A percentile compares a stretch with the other conserved stretches of the same genome.
phyloP scores from a whole-genome alignment of 2,888 invertebrate species.

The Micoletzkya japonica region DNA sequence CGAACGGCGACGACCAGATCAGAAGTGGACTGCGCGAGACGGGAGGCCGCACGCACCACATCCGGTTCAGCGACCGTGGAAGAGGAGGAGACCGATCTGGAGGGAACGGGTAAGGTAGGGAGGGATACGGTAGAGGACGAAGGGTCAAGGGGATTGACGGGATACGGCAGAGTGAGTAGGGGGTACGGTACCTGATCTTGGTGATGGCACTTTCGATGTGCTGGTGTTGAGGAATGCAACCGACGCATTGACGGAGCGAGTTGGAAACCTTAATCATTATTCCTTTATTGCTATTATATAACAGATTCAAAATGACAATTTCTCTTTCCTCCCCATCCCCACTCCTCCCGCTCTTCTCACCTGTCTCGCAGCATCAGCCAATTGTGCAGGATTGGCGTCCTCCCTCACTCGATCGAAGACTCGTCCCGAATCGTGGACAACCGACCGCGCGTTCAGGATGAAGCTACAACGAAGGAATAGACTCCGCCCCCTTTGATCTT shows the following conservation, averaged over 20 bases:
- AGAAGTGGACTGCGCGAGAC: slow-evolving; percentile 81
- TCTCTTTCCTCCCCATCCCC: slow-evolving; percentile 64
- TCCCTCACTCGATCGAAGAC: slow-evolving; percentile 59
- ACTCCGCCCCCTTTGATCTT: background rate
- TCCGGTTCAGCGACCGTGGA: slow-evolving; percentile 78
- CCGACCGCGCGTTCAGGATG: slow-evolving; percentile 53
- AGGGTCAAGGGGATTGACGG: too few species aligned
- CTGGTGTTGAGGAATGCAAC: slow-evolving; percentile 86
- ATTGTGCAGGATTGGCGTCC: slow-evolving; percentile 36
- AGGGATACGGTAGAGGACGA: too few species aligned
- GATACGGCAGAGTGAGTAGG: too few species aligned
- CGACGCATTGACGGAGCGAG: slow-evolving; percentile 79
- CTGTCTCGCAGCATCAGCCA: slow-evolving; percentile 49
- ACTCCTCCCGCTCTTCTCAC: slow-evolving; percentile 78
- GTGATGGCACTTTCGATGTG: slow-evolving; percentile 80
- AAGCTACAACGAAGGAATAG: slow-evolving; percentile 28
- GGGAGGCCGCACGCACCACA: slow-evolving; percentile 81
- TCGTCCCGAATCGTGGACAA: slow-evolving; percentile 58
- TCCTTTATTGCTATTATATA: background rate
- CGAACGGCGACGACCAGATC: slow-evolving; percentile 71
- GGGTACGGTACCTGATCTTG: slow-evolving; percentile 67
- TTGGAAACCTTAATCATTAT: slow-evolving; percentile 64
- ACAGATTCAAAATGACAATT: background rate
- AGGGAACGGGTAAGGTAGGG: background rate
- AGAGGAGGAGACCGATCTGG: slow-evolving; percentile 27